Conservation (phyloP, 2,113 vertebrate species). For the Budorcas taxicolor region DNA sequence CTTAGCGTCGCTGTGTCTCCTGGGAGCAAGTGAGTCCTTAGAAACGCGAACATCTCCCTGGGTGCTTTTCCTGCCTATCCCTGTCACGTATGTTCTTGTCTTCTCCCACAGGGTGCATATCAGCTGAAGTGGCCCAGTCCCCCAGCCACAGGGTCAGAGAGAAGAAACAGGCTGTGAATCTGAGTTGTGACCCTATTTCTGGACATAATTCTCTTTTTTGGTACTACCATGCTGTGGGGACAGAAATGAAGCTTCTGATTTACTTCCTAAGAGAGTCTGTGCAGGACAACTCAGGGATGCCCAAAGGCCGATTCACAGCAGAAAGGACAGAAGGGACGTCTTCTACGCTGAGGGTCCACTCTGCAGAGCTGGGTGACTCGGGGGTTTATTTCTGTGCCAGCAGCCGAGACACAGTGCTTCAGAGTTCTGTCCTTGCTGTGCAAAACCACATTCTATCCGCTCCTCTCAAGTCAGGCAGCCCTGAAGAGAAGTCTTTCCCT, state of each 20-base stretch:
- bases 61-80: background rate
- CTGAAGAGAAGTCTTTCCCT: background rate
- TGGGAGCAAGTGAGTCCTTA: background rate
- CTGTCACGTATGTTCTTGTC: background rate
- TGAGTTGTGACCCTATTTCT: background rate
- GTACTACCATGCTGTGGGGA: background rate
- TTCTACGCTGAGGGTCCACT: background rate
- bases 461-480: too few species aligned
- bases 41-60: background rate
- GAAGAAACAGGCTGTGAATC: background rate
- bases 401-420: background rate
- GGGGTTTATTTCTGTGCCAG: background rate
- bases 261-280: background rate
- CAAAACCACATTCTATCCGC: background rate
- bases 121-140: background rate
- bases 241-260: background rate
- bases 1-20: background rate
- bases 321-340: accelerated
- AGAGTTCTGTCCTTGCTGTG: background rate
- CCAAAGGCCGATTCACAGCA: background rate
- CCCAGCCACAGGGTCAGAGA: background rate
- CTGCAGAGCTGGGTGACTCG: background rate
- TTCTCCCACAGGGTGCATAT: background rate
- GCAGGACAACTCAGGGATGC: background rate
- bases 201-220: background rate